Evolutionary conservation across 2,113 vertebrate species (phyloP), one percentile per base, ranked within the genome.

Genomic region (Phalacrocorax aristotelis): DNA sequence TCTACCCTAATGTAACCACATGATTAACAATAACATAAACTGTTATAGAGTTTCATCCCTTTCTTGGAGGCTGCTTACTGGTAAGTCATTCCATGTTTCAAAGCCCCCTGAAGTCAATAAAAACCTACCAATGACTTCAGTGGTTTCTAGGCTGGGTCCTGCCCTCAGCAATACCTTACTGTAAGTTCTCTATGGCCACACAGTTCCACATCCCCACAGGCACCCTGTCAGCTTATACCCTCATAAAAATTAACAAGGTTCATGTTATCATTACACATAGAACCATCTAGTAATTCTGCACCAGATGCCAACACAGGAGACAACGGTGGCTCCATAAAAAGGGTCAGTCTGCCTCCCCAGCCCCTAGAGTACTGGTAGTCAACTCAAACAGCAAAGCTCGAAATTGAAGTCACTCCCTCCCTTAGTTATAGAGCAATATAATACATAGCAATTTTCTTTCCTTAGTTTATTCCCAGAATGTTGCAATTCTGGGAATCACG

Each of bases 361-460:
- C 4, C 25, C 22, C 64, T 34, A 52, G 17, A 80, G 36, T 55
- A 75, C n/a, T 29, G 58, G 32, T 8, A 82, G 57, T 51, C 58
- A 48, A 36, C 16, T 49, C 68, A 57, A 89, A 55, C 38, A 87
- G 71, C 19, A 90, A 80, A 70, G 51, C 42, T 66, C 2, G 2
- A 90, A 93, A 94, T 15, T 90, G 51, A 83, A 94, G 29, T 57
- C 34, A 74, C 21, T 86, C 40, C 13, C 46, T 90, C 78, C 40
- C 51, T 83, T 71, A 83, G 79, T 83, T 83, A 92, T 25, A 93
- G 13, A 70, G 25, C 23, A 88, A 89, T 74, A 74, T 21, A 86
- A 78, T 20, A 93, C 64, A 77, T 26, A 88, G 82, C 15, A 78
- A 93, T 95, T 93, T 92, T 86, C 62, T 74, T 76, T 85, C 78